Evolutionary conservation across 2,113 vertebrate species (phyloP).

Genomic region (Tragelaphus strepsiceros): DNA sequence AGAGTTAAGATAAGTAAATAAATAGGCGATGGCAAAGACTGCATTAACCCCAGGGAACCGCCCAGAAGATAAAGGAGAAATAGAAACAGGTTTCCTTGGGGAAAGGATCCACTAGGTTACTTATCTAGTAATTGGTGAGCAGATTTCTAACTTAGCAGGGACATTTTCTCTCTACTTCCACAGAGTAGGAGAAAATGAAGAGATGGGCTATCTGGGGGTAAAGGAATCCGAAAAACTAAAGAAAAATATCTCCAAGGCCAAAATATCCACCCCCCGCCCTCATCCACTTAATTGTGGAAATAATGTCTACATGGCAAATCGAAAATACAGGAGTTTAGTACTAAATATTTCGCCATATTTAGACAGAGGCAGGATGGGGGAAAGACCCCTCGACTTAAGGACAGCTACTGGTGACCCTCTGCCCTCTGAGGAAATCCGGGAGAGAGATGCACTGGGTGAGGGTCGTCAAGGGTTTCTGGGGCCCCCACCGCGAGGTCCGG

Average conservation of each 20-base stretch:
- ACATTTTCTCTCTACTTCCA: not conserved
- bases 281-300: not conserved
- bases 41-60: not conserved
- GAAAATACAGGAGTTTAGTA: constrained; percentile 26
- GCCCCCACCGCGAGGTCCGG: fast-evolving
- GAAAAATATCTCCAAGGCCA: not conserved
- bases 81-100: not conserved
- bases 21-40: not conserved
- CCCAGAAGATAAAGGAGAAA: not conserved
- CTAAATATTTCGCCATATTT: constrained; percentile 43
- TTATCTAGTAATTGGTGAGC: not conserved
- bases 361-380: not conserved
- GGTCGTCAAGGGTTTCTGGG: not conserved
- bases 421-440: not conserved
- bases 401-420: not conserved
- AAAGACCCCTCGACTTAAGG: not conserved
- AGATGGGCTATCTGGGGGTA: not conserved
- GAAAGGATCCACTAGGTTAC: not conserved
- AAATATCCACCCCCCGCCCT: not conserved
- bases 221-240: not conserved
- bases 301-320: constrained; percentile 15
- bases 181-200: not conserved
- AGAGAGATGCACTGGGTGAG: not conserved
- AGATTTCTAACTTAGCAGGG: not conserved
- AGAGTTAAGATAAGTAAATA: constrained; percentile 47